Percentiles rank a stretch among this genome's conserved stretches.
These are phyloP conservation scores for Toxostoma redivivum DNA, from an alignment of 2,113 vertebrate genomes.

Conservation along the genomic window DNA sequence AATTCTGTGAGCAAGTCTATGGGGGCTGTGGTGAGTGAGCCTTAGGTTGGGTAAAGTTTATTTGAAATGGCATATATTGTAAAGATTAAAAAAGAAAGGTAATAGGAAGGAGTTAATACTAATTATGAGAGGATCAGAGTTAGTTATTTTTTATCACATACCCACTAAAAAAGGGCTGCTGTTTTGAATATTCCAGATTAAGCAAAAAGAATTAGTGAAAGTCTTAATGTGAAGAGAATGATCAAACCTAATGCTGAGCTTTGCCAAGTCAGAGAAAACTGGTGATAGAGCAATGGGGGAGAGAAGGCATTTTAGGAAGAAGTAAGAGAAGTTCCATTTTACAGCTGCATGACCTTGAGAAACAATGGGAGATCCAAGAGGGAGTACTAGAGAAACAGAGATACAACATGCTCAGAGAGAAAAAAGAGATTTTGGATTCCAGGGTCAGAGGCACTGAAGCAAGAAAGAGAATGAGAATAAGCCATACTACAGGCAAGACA, in stretches of 20 bases:
- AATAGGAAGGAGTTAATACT: background rate
- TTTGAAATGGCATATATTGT: background rate
- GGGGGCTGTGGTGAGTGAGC: background rate
- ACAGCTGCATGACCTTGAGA: background rate
- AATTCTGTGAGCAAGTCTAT: background rate
- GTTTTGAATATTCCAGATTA: background rate
- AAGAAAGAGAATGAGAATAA: background rate
- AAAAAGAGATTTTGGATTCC: background rate
- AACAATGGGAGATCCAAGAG: background rate
- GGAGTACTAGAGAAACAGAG: background rate
- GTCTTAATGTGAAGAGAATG: background rate
- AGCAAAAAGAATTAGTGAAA: background rate
- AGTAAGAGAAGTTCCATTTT: background rate
- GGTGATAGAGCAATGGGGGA: background rate
- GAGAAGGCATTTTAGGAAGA: background rate
- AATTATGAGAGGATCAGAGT: background rate
- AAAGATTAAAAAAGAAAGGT: background rate
- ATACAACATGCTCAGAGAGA: background rate
- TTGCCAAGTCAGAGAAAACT: background rate
- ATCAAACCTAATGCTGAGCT: background rate
- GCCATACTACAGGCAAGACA: background rate
- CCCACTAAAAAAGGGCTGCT: background rate
- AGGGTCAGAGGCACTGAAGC: background rate
- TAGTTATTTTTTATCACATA: background rate
- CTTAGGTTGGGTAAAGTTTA: background rate